Percentiles rank a stretch among this genome's conserved stretches.
phyloP scores from a whole-genome alignment of 2,888 invertebrate species.

The Tridacna crocea region DNA sequence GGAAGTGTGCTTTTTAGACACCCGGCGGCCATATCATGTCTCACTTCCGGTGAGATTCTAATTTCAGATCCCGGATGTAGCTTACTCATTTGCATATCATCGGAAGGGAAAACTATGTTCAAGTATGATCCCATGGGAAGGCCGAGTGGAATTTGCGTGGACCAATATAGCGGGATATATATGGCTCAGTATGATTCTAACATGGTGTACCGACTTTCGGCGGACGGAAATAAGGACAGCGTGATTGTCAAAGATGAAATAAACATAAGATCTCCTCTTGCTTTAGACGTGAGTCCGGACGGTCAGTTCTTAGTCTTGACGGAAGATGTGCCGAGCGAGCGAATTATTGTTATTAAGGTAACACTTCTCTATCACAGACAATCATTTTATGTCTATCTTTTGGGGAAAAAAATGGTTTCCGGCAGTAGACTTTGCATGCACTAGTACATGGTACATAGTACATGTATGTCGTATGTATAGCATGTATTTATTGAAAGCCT shows the following conservation, averaged over 20 bases:
- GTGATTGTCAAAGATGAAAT: conserved; percentile 47
- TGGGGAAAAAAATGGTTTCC: no score
- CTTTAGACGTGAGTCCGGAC: conserved; percentile 53
- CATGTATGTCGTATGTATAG: no score
- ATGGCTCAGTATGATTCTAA: conserved; percentile 63
- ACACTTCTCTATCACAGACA: background rate
- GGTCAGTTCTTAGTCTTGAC: conserved; percentile 54
- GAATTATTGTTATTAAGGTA: conserved; percentile 62
- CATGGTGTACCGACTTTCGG: conserved; percentile 48
- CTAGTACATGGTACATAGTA: no score
- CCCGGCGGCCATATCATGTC: conserved; percentile 61
- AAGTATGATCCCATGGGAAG: conserved; percentile 55
- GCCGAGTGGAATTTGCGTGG: conserved; percentile 64
- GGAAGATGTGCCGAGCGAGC: conserved; percentile 65
- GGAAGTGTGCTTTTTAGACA: conserved; percentile 55
- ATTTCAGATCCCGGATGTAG: conserved; percentile 65
- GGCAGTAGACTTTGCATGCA: no score
- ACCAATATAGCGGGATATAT: conserved; percentile 52
- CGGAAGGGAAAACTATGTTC: conserved; percentile 53
- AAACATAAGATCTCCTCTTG: conserved; percentile 56
- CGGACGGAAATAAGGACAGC: conserved; percentile 43
- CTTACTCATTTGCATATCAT: conserved; percentile 56
- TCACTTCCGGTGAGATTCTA: conserved; percentile 53
- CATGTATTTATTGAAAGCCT: no score
- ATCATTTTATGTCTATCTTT: background rate